Conservation (phyloP, 2,888 invertebrate species). For the Caenorhabditis sp. region DNA sequence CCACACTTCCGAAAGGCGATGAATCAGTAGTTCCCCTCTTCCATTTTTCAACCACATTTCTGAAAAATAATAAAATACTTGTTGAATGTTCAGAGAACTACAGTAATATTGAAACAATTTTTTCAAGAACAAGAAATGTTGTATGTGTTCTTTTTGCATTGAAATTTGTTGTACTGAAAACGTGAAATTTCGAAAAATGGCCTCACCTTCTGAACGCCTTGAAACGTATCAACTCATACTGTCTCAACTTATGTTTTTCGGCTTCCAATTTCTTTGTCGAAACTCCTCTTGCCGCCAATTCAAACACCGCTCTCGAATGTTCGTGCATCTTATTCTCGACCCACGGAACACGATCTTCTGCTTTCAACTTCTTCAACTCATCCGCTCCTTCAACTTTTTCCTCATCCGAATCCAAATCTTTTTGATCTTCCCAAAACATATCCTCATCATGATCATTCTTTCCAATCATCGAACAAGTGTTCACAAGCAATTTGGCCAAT, state of each 20-base stretch:
- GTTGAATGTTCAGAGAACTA: neutral
- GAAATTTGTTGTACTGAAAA: too few relatives aligned
- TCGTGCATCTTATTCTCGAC: slow-evolving; percentile 81
- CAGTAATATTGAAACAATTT: neutral
- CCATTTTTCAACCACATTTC: slow-evolving; percentile 37
- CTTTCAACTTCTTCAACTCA: slow-evolving; percentile 42
- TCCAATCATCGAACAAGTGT: slow-evolving; percentile 90
- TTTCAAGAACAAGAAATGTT: too few relatives aligned
- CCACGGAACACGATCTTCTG: slow-evolving; percentile 58
- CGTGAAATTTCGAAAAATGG: too few relatives aligned
- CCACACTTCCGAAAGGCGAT: neutral
- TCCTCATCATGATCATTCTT: slow-evolving; percentile 49
- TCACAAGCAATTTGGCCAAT: slow-evolving; percentile 89
- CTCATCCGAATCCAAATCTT: slow-evolving; percentile 40
- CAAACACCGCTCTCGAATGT: slow-evolving; percentile 92
- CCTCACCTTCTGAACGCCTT: slow-evolving; percentile 57
- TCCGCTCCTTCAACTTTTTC: slow-evolving; percentile 46
- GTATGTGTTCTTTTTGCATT: too few relatives aligned
- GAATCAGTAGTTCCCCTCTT: slow-evolving; percentile 5
- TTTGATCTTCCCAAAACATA: slow-evolving; percentile 39
- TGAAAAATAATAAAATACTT: neutral
- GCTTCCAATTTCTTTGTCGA: slow-evolving; percentile 88
- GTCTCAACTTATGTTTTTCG: slow-evolving; percentile 88
- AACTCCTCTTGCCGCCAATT: slow-evolving; percentile 83
- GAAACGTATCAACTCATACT: slow-evolving; percentile 90